phyloP scores from a whole-genome alignment of 2,888 invertebrate species.

The Cephus pygmeus region DNA sequence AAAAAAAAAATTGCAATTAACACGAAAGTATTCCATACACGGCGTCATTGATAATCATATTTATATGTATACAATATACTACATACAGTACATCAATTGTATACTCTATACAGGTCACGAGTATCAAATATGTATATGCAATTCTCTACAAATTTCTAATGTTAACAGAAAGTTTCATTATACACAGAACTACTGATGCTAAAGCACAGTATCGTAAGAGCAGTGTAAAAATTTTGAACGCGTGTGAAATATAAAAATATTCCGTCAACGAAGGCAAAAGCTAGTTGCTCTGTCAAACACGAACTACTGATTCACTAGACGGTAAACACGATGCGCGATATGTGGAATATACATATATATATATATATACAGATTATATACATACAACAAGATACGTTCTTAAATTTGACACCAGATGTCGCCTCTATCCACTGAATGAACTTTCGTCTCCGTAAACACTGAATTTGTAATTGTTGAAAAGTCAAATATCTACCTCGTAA shows the following conservation, averaged over 20 bases:
- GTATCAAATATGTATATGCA: neutral
- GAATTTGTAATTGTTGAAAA: neutral
- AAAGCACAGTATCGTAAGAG: neutral
- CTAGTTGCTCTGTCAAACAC: neutral
- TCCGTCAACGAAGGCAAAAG: neutral
- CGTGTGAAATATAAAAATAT: neutral
- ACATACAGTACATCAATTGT: neutral
- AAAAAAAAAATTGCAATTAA: neutral
- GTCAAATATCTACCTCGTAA: neutral
- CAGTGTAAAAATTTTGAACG: neutral
- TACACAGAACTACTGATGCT: neutral
- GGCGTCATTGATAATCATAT: neutral
- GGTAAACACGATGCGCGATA: neutral
- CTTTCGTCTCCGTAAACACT: neutral
- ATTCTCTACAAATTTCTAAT: neutral
- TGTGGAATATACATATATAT: neutral
- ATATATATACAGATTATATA: neutral
- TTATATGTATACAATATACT: neutral
- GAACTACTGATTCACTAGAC: neutral
- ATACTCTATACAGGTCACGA: neutral
- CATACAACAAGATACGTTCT: neutral
- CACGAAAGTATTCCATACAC: neutral
- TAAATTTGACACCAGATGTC: neutral
- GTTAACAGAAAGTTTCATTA: neutral
- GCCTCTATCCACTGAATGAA: neutral